A percentile compares a stretch with the other conserved stretches of the same genome.
These are phyloP conservation scores for Lineus longissimus DNA, from an alignment of 1,140 invertebrate species.

Conservation along the genomic window DNA sequence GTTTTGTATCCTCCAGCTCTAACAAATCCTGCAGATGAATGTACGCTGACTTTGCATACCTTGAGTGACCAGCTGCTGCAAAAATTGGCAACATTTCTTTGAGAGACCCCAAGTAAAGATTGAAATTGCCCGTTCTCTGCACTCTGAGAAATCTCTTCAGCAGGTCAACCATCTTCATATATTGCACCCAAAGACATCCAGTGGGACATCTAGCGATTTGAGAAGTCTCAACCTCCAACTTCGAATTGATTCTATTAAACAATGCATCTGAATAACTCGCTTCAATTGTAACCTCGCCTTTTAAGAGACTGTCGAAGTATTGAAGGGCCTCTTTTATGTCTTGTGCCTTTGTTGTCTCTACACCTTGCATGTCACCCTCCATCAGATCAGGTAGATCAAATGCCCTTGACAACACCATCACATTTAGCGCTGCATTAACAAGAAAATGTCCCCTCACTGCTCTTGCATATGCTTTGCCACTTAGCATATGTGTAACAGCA, in stretches of 20 bases:
- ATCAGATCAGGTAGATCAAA: background rate
- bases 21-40: constrained; percentile 54
- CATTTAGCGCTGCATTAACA: constrained; percentile 21
- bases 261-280: too few relatives aligned
- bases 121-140: constrained; percentile 32
- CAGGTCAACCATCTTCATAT: constrained; percentile 30
- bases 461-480: constrained; percentile 48
- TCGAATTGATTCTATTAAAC: background rate
- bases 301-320: too few relatives aligned
- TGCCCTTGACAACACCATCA: constrained; percentile 6
- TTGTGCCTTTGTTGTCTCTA: too few relatives aligned
- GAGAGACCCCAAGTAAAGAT: constrained; percentile 22
- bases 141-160: constrained; percentile 26
- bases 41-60: constrained; percentile 53
- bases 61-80: constrained; percentile 51
- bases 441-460: constrained; percentile 50
- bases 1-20: too few relatives aligned
- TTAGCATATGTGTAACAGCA: constrained; percentile 46
- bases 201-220: background rate
- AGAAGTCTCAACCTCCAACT: background rate
- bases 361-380: too few relatives aligned
- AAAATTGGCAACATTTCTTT: constrained; percentile 50
- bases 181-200: constrained; percentile 25
- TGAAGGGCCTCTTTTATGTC: too few relatives aligned
- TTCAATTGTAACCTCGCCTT: too few relatives aligned